phyloP scores from a whole-genome alignment of 2,888 invertebrate genomes.

The Drosophila prolongata region DNA sequence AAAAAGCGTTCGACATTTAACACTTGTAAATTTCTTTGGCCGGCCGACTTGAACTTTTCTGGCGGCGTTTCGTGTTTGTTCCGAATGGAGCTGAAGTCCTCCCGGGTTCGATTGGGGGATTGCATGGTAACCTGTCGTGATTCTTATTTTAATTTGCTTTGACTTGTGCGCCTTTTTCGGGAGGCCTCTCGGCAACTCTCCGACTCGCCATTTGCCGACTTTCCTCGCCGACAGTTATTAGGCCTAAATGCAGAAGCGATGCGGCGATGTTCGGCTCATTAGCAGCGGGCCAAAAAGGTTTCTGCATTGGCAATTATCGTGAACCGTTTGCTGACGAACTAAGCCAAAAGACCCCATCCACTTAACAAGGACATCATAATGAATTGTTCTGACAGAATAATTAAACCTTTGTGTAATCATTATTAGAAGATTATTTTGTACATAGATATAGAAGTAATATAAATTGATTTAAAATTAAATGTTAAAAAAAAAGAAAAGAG shows the following conservation, averaged over 20 bases:
- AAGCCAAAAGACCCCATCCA: background rate
- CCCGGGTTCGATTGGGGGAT: conserved; percentile 43
- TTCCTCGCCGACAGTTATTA: conserved; percentile 67
- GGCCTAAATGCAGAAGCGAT: conserved; percentile 72
- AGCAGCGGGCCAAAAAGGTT: conserved; percentile 54
- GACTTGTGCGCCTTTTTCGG: conserved; percentile 79
- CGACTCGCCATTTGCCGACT: conserved; percentile 30
- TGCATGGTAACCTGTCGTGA: conserved; percentile 81
- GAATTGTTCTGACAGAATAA: background rate
- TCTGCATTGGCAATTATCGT: conserved; percentile 36
- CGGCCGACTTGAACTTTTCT: conserved; percentile 43
- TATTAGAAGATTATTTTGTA: background rate
- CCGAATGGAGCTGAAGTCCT: conserved; percentile 35
- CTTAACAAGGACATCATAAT: background rate
- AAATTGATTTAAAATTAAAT: too few species aligned
- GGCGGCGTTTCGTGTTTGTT: conserved; percentile 67
- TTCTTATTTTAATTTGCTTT: conserved; percentile 82
- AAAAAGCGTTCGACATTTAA: conserved; percentile 73
- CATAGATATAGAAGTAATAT: too few species aligned
- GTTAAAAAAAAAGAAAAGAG: too few species aligned
- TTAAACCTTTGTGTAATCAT: too few species aligned
- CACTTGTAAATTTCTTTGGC: conserved; percentile 77
- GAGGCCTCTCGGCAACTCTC: conserved; percentile 37
- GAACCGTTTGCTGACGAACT: conserved; percentile 22
- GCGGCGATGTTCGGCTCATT: conserved; percentile 69